phyloP scores from a whole-genome alignment of 1,140 invertebrate genomes.

The Helicoverpa zea region DNA sequence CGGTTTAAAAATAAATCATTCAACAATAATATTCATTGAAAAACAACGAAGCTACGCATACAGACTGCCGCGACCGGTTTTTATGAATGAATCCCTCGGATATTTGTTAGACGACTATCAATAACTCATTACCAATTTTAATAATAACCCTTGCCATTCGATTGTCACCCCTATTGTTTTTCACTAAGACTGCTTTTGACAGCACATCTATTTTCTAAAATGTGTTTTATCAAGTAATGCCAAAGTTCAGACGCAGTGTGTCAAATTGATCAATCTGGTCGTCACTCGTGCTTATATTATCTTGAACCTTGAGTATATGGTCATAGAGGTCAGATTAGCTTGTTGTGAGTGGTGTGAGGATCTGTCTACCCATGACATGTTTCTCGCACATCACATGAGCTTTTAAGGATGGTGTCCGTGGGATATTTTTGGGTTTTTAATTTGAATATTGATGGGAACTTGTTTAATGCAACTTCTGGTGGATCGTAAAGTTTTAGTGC shows the following conservation, averaged over 20 bases:
- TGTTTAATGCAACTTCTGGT: background rate
- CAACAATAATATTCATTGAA: constrained; percentile 39
- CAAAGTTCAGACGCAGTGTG: constrained; percentile 43
- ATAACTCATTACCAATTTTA: constrained; percentile 39
- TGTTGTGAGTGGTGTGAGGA: background rate
- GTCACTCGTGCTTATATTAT: constrained; percentile 20
- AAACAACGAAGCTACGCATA: constrained; percentile 39
- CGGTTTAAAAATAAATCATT: constrained; percentile 45
- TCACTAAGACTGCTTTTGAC: constrained; percentile 20
- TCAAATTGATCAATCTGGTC: constrained; percentile 46
- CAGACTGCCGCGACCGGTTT: constrained; percentile 40
- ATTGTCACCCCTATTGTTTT: constrained; percentile 47
- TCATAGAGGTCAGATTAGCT: constrained; percentile 34
- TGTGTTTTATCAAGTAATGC: constrained; percentile 44
- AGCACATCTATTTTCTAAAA: constrained; percentile 10
- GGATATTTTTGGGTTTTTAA: constrained; percentile 30
- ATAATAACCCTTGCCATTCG: constrained; percentile 4
- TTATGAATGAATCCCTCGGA: constrained; percentile 48
- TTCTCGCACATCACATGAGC: constrained; percentile 3
- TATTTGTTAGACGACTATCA: constrained; percentile 45
- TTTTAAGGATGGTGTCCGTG: constrained; percentile 10
- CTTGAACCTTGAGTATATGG: constrained; percentile 27
- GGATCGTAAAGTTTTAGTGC: too few relatives aligned
- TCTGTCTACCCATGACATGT: constrained; percentile 17
- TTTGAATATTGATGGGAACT: constrained; percentile 23